These are phyloP conservation scores for Petrolisthes manimaculis DNA, from an alignment of 2,888 invertebrate species.

Conservation along the genomic window DNA sequence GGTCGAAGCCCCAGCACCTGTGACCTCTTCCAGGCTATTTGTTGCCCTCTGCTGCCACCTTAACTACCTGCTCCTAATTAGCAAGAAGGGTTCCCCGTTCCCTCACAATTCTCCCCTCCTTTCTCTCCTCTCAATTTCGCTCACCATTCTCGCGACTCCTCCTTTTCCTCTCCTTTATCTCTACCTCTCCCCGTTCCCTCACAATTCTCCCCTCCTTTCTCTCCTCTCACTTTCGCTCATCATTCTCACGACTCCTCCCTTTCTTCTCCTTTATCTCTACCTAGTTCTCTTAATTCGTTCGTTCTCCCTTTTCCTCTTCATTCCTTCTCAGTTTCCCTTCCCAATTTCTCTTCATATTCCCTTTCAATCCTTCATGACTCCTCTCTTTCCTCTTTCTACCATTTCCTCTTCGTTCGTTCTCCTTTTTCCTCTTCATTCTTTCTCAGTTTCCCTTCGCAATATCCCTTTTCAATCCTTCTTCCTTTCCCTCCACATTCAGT, in stretches of 20 bases:
- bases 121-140: background rate
- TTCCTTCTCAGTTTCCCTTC: background rate
- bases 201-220: background rate
- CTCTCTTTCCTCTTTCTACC: background rate
- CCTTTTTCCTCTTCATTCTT: background rate
- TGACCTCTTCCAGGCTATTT: background rate
- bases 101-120: background rate
- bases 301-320: background rate
- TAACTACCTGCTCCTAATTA: background rate
- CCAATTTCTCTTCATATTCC: background rate
- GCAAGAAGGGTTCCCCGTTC: background rate
- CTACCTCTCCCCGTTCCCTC: background rate
- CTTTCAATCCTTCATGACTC: background rate
- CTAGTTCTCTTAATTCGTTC: background rate
- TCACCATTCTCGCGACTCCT: background rate
- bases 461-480: no score
- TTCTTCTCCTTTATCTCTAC: background rate
- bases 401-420: background rate
- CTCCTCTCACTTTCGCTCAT: background rate
- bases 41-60: background rate
- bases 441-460: background rate
- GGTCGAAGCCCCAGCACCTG: background rate
- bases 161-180: background rate
- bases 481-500: no score
- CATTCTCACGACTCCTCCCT: background rate